Evolutionary conservation across 2,888 invertebrate species (phyloP).

Genomic region (Trachelus troglodyta): DNA sequence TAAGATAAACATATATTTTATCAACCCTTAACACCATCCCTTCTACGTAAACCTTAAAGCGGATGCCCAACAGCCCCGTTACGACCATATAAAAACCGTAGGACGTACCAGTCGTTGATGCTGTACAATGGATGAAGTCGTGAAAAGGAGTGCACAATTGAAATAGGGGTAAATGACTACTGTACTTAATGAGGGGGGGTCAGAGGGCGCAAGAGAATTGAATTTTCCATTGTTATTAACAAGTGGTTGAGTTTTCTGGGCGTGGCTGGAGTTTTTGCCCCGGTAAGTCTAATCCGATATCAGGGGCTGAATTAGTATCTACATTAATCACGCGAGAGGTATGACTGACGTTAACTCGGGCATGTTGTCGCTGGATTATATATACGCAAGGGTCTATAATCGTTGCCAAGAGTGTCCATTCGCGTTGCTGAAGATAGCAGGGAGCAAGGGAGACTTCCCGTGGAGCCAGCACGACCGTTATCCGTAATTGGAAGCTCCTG

Average conservation of each 20-base stretch:
- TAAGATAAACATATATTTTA: background rate
- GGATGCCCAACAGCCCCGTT: background rate
- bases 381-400: background rate
- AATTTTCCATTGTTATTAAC: background rate
- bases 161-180: background rate
- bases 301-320: background rate
- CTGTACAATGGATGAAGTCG: background rate
- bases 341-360: background rate
- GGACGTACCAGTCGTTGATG: background rate
- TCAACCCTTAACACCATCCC: background rate
- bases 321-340: background rate
- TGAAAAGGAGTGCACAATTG: background rate
- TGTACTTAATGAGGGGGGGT: background rate
- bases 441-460: background rate
- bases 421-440: background rate
- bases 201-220: background rate
- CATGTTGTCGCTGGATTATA: background rate
- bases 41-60: background rate
- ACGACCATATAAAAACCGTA: background rate
- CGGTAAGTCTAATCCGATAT: background rate
- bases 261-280: background rate
- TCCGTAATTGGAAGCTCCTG: slow-evolving; percentile 55
- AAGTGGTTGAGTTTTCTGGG: background rate
- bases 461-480: slow-evolving; percentile 36
- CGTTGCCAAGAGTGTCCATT: background rate